phyloP scores from a whole-genome alignment of 2,113 vertebrate genomes.

The Terrapene triunguis region DNA sequence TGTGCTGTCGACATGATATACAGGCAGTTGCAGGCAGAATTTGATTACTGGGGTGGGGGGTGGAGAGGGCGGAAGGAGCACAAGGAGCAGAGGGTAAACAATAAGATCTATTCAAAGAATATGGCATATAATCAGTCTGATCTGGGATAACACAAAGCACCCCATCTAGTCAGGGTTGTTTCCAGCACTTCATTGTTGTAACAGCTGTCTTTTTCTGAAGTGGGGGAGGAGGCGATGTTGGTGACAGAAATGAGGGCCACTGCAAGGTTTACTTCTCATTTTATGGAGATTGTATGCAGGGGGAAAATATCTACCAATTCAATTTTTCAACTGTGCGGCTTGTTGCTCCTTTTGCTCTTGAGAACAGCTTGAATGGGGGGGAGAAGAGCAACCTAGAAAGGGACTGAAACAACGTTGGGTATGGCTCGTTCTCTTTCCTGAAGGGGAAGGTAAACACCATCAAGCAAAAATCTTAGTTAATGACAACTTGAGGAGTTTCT shows the following conservation, averaged over 20 bases:
- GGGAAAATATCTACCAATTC: not conserved
- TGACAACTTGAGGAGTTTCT: not conserved
- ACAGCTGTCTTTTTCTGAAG: conserved; percentile 29
- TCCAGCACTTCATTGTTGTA: conserved; percentile 44
- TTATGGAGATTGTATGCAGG: not conserved
- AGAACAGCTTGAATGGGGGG: not conserved
- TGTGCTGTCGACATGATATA: not conserved
- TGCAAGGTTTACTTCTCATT: not conserved
- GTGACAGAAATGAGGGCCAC: not conserved
- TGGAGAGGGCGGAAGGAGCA: conserved; percentile 30
- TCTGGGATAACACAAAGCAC: conserved; percentile 53
- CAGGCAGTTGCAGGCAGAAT: not conserved
- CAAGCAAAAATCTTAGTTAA: rapidly evolving
- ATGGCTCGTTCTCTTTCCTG: not conserved
- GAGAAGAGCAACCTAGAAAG: not conserved
- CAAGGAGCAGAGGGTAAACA: conserved; percentile 34
- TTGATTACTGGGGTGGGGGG: not conserved
- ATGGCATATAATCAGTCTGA: conserved; percentile 53
- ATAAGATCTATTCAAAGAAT: conserved; percentile 47
- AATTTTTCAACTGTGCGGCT: not conserved
- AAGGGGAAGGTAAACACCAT: not conserved
- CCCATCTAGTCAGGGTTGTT: not conserved
- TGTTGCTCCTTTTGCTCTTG: rapidly evolving
- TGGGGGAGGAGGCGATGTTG: not conserved
- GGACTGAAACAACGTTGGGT: not conserved